Conservation (phyloP, 1,140 invertebrate genomes). For the Drosophila quadrilineata region DNA sequence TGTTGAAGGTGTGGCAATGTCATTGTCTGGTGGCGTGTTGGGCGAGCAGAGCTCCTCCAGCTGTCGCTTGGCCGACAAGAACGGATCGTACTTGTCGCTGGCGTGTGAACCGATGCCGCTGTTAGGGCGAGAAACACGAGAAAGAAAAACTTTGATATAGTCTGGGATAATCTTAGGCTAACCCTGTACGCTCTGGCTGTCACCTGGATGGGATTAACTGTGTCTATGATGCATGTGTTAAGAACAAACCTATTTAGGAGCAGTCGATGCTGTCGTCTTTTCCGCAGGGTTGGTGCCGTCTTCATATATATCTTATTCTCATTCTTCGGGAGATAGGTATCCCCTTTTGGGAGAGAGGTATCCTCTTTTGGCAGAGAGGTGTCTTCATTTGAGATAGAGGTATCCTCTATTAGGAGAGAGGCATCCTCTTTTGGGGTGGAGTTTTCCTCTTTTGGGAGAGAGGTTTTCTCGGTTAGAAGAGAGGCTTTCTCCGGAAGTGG, state of each 20-base stretch:
- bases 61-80: conserved; percentile 86
- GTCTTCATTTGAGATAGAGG: no score
- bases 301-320: no score
- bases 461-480: no score
- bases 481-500: no score
- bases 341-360: no score
- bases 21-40: conserved; percentile 58
- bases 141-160: not conserved
- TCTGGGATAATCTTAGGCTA: not conserved
- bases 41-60: conserved; percentile 85
- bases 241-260: conserved; percentile 50
- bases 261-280: no score
- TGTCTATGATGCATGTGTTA: not conserved
- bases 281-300: conserved; percentile 25
- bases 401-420: no score
- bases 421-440: no score
- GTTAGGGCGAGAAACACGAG: not conserved
- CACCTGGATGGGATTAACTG: conserved; percentile 11
- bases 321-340: no score
- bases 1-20: conserved; percentile 29
- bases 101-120: conserved; percentile 65
- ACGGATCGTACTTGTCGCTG: conserved; percentile 85
- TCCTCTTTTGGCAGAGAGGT: no score
- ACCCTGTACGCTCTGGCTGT: conserved; percentile 55
- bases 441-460: no score